phyloP scores from a whole-genome alignment of 2,113 vertebrate genomes.

The Neomonachus schauinslandi region DNA sequence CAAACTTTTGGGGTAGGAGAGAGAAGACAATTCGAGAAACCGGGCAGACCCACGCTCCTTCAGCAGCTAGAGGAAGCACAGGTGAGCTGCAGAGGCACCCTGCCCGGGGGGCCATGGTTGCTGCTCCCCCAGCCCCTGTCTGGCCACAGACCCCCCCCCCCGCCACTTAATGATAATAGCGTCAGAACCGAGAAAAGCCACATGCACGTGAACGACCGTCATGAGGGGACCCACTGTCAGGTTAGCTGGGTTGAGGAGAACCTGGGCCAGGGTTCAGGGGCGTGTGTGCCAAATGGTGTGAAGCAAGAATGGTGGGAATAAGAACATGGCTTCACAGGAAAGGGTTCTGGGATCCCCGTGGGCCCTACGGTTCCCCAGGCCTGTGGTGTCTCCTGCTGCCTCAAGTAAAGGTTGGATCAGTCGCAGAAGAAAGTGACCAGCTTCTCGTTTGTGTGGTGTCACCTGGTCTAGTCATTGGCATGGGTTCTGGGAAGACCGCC shows the following conservation, averaged over 20 bases:
- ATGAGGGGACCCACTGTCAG: fast-evolving
- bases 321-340: fast-evolving
- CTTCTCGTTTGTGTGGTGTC: fast-evolving
- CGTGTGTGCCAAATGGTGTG: too few species aligned
- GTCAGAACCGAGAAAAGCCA: background rate
- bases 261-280: too few species aligned
- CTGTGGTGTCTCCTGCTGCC: fast-evolving
- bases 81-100: background rate
- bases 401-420: too few species aligned
- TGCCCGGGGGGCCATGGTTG: background rate
- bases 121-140: background rate
- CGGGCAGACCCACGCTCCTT: background rate
- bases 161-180: fast-evolving
- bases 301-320: background rate
- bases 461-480: fast-evolving
- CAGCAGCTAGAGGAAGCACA: fast-evolving
- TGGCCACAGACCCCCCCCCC: too few species aligned
- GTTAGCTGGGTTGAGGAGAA: fast-evolving
- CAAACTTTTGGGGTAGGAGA: background rate
- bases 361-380: fast-evolving
- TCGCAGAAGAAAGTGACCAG: background rate
- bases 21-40: background rate
- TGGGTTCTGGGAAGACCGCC: background rate
- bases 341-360: background rate
- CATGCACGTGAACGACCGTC: fast-evolving